Conservation (phyloP, 2,113 vertebrate species). For the Sceloporus tristichus region DNA sequence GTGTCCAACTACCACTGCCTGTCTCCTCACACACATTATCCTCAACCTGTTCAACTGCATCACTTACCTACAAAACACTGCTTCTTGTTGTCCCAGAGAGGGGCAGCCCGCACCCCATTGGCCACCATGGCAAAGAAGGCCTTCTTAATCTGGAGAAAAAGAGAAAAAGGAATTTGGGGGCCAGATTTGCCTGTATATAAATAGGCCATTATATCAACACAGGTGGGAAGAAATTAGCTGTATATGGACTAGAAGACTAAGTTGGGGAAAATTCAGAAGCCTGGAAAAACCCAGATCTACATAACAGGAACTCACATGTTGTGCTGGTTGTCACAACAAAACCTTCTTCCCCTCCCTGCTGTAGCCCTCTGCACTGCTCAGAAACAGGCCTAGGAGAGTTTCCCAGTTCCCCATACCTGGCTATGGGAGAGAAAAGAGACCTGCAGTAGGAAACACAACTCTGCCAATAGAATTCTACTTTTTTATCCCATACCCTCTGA, state of each 20-base stretch:
- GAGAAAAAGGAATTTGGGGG: neutral
- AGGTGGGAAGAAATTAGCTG: neutral
- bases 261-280: neutral
- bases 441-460: too few species aligned
- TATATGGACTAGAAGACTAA: neutral
- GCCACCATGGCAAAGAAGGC: slow-evolving; percentile 93
- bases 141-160: slow-evolving; percentile 88
- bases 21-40: neutral
- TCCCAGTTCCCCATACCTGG: too few species aligned
- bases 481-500: too few species aligned
- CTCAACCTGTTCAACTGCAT: neutral
- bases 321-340: too few species aligned
- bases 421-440: too few species aligned
- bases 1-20: neutral
- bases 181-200: neutral
- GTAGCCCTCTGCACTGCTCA: too few species aligned
- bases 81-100: slow-evolving; percentile 92
- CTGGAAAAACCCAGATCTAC: too few species aligned
- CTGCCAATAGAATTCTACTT: too few species aligned
- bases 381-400: too few species aligned
- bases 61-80: slow-evolving; percentile 96
- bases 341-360: too few species aligned
- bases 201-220: neutral
- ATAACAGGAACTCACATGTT: too few species aligned
- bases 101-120: slow-evolving; percentile 91